Evolutionary conservation across 2,113 vertebrate species (phyloP), one percentile per base, ranked within the genome.

Genomic region (Octodon degus): DNA sequence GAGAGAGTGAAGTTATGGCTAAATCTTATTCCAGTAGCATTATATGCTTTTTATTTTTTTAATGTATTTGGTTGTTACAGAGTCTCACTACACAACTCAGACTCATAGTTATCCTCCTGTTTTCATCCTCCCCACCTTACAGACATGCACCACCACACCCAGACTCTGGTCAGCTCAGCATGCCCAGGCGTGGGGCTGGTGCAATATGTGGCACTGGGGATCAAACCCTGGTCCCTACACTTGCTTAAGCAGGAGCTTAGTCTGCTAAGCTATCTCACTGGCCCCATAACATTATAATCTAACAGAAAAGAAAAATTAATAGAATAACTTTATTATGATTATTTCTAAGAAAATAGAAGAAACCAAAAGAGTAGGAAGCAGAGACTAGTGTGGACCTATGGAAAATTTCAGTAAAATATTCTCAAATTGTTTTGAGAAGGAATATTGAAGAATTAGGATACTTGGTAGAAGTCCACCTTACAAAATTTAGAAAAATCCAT

Each of bases 1-100:
- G 16, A 90, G 91, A 94, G 74, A n/a, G 8, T 70, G 43, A 88
- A 90, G 34, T 85, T 43, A 92, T 90, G 27, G 80, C 25, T 89
- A 58, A 43, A 6, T 16, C n/a, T 16, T 94, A 63, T 91, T 77
- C 5, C n/a, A 94, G 40, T 10, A 91, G 8, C 58, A 87, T 80
- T 80, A 63, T 67, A 89, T 77, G 72, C 12, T 55, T 58, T 58
- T 58, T 19, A 3, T 55, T 58, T 58, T 58, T 19, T 17, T 17
- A 19, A 58, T 58, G 16, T 58, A 58, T 58, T 58, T 58, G 55
- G 55, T 58, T 58, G 55, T 58, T 58, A 58, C 16, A 58, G 55
- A 17, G 16, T 58, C 55, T 58, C 55, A 58, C 16, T 58, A 58
- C 17, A 16, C 55, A 58, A 16, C 4, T 58, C 55, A 58, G 55